Evolutionary conservation across 2,113 vertebrate species (phyloP).

Genomic region (western clawed frog (Xenopus tropicalis)): UCB_Xtro_10.0 CM004450.2:132999501-133000000

Average conservation of each 20-base stretch:
- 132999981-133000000: slow-evolving; percentile 98
- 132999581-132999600: slow-evolving; percentile 99
- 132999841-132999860: slow-evolving; percentile 54
- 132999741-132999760: slow-evolving; percentile 20
- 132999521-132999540: slow-evolving; percentile 54
- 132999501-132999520: slow-evolving; percentile 1
- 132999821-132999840: slow-evolving; percentile 51
- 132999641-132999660: slow-evolving; percentile 91
- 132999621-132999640: slow-evolving; percentile 98
- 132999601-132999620: slow-evolving; percentile 99
- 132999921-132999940: slow-evolving; percentile 94
- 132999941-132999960: slow-evolving; percentile 93
- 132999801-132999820: slow-evolving; percentile 50
- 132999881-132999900: slow-evolving; percentile 93
- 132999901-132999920: slow-evolving; percentile 93
- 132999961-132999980: slow-evolving; percentile 96
- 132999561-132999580: slow-evolving; percentile 99
- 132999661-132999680: slow-evolving; percentile 95
- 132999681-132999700: slow-evolving; percentile 99
- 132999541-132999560: slow-evolving; percentile 77
- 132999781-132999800: not conserved
- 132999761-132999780: not conserved
- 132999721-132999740: slow-evolving; percentile 25
- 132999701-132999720: slow-evolving; percentile 46
- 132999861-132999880: slow-evolving; percentile 81